Evolutionary conservation across 2,888 invertebrate species (phyloP), one percentile per base, ranked within the genome.

Genomic region (Sphaeridia pumilis): DNA sequence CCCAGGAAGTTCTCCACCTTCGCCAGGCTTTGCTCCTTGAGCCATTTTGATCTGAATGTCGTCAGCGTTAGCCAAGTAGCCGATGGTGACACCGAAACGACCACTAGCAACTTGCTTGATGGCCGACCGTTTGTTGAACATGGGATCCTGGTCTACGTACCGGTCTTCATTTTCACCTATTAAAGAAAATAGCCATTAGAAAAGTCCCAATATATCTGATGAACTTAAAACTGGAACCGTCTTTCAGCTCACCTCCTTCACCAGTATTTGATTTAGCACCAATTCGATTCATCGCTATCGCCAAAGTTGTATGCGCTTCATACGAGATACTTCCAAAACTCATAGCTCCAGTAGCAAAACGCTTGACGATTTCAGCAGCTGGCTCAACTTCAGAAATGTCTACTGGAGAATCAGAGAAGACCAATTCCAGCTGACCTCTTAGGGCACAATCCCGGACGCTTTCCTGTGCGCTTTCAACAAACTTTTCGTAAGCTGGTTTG

Each of bases 11-110:
- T 98, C 97, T 2, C 97, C 97, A 22, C 97, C 97, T 73, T 98
- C 97, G 0, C 98, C 98, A 0, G 98, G 97, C 71, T 98, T 98
- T 51, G 98, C 97, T 2, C 97, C 95, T 74, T 98, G 93, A 5
- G 98, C 97, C 97, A 98, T 98, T 75, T 98, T 98, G 69, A 98
- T 98, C 74, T 98, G 98, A 62, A 98, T 71, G 71, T 98, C 97
- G 72, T 98, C 97, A 0, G 97, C 89, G 73, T 97, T 90, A 7
- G 95, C 93, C 61, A 98, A 73, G 70, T 98, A 98, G 0, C 93
- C 86, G 14, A 94, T 92, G 0, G 95, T 98, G 3, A 98, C 98
- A 7, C 98, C 97, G 42, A 57, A 54, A 46, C 98, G 80, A 5
- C 97, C 98, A 5, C 94, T 94, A 5, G 98, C 98, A 17, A 98